A percentile compares a stretch with the other conserved stretches of the same genome.
Conservation (phyloP, 2,888 invertebrate genomes). For the Nymphalis urticae region DNA sequence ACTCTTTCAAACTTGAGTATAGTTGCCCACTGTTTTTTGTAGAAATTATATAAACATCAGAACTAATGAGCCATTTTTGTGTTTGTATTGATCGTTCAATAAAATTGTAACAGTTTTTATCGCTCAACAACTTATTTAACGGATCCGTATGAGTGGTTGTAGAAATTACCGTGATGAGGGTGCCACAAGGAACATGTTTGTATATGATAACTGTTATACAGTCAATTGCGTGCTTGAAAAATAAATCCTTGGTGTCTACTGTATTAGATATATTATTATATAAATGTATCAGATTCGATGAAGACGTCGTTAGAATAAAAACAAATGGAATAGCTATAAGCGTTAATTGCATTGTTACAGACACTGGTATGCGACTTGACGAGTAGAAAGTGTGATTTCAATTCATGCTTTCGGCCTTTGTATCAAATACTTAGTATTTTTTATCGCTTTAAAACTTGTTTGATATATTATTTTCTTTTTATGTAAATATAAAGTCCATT, state of each 20-base stretch:
- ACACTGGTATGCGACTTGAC: not conserved
- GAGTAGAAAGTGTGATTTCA: not conserved
- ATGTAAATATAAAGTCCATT: too few species aligned
- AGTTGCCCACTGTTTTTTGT: slow-evolving; percentile 45
- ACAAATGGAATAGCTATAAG: not conserved
- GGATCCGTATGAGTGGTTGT: slow-evolving; percentile 7
- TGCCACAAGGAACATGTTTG: slow-evolving; percentile 19
- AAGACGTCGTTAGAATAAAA: not conserved
- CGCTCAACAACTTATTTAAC: slow-evolving; percentile 42
- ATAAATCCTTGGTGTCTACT: not conserved
- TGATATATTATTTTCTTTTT: too few species aligned
- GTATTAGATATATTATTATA: not conserved
- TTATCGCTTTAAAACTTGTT: too few species aligned
- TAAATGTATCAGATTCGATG: not conserved
- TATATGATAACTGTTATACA: slow-evolving; percentile 13
- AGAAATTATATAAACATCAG: slow-evolving; percentile 53
- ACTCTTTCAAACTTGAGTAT: slow-evolving; percentile 40
- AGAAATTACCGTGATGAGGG: slow-evolving; percentile 14
- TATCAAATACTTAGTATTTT: too few species aligned
- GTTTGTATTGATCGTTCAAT: slow-evolving; percentile 44
- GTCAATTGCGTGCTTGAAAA: not conserved
- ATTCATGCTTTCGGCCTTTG: too few species aligned
- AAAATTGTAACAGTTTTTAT: slow-evolving; percentile 46
- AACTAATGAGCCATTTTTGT: slow-evolving; percentile 45
- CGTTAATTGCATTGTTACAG: not conserved